Base-by-base conservation (phyloP, 2,888 invertebrate species). In the Machimus rusticus region DNA sequence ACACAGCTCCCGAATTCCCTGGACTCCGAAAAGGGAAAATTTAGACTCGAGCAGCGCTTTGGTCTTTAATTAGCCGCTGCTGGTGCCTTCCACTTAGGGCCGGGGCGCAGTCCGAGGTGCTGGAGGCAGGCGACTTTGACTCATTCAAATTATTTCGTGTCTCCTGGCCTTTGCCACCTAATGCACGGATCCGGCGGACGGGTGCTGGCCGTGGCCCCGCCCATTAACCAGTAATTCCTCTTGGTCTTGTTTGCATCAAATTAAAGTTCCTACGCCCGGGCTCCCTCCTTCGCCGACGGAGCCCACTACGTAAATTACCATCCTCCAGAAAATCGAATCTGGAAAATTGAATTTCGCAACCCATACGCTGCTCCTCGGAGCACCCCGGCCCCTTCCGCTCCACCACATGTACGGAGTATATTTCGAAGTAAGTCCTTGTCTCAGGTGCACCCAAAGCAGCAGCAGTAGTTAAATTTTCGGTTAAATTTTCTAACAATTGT, bases 361-460 rank as follows among this genome's bases (percentile, higher is more conserved):
- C 51, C 28, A 79, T 31, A 79, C 51, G 43, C 37, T 23, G 66
- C 14, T 66, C 28, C 66, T 19, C 28, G 23, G 66, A 19, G 12
- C 66, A 66, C 12, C 43, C 43, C 4, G 4, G 43, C 2, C 3
- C 16, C 43, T 46, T 14, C 43, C 16, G 0, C 12, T 6, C 8
- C 66, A 3, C 28, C 74, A 66, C 86, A 84, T 84, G 87, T 87
- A 88, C 43, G 43, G 43, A 46, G 43, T 85, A 87, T 85, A 88
- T 88, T 87, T 85, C 78, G 55, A 74, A 31, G 31, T 88, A 88
- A 88, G 88, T 87, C 87, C 79, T 78, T 86, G 86, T 31, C 55
- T 57, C 86, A 86, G 86, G 86, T 86, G 86, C 86, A 86, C n/a
- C 77, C 77, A 78, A 57, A 77, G 78, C 77, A 77, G 55, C 39